phyloP scores from a whole-genome alignment of 2,888 invertebrate species.

The Acanthopleura granulata region DNA sequence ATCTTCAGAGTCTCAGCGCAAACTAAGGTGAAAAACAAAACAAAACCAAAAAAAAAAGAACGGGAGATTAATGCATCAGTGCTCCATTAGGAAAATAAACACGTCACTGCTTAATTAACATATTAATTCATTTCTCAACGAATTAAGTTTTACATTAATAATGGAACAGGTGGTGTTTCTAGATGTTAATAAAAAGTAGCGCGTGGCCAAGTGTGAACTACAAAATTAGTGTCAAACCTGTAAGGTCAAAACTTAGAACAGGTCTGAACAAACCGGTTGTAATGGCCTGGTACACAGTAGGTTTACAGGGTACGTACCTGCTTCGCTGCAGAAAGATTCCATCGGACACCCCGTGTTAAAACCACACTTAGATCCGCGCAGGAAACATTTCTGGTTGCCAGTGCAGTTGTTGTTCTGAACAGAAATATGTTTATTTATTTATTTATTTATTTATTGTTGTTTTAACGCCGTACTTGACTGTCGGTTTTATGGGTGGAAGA shows the following conservation, averaged over 20 bases:
- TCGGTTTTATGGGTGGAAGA: too few species aligned
- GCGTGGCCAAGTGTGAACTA: too few species aligned
- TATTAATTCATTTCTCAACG: constrained; percentile 7
- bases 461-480: too few species aligned
- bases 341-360: not conserved
- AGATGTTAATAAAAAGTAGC: too few species aligned
- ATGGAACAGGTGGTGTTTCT: too few species aligned
- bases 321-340: not conserved
- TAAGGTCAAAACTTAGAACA: too few species aligned
- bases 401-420: constrained; percentile 2
- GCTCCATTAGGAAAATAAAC: too few species aligned
- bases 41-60: not conserved
- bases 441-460: too few species aligned
- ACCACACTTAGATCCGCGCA: not conserved
- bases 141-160: not conserved
- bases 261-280: not conserved
- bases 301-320: not conserved
- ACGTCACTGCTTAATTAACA: too few species aligned
- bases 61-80: too few species aligned
- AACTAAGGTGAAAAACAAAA: constrained; percentile 1
- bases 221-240: too few species aligned
- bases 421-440: too few species aligned
- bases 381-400: not conserved
- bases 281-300: not conserved
- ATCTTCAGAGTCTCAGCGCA: not conserved